These are phyloP conservation scores for Salmo trutta DNA, from an alignment of 2,797 vertebrate genomes.

Conservation along the genomic window DNA sequence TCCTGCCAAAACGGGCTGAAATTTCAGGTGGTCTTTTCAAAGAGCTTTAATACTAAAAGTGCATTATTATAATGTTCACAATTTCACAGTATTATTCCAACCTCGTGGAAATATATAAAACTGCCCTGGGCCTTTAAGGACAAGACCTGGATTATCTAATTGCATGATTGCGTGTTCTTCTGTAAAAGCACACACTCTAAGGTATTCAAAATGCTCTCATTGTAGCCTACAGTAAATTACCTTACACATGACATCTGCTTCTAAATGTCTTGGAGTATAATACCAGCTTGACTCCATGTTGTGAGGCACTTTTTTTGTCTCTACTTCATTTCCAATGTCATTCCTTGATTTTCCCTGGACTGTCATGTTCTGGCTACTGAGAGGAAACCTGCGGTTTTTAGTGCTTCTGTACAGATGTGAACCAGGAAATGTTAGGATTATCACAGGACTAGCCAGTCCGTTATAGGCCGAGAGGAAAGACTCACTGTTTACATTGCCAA, in stretches of 20 bases:
- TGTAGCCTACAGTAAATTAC: neutral
- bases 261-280: neutral
- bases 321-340: neutral
- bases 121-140: neutral
- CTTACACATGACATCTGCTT: neutral
- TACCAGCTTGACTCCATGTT: neutral
- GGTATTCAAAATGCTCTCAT: neutral
- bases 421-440: conserved; percentile 39
- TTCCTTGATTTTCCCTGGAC: neutral
- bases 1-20: too few species aligned
- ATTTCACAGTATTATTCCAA: too few species aligned
- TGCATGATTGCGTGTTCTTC: neutral
- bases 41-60: too few species aligned
- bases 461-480: conserved; percentile 41
- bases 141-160: neutral
- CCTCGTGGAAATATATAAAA: too few species aligned
- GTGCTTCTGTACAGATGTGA: conserved; percentile 25
- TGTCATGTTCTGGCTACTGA: conserved; percentile 15
- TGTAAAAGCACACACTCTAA: neutral
- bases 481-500: conserved; percentile 48
- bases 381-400: conserved; percentile 25
- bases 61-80: too few species aligned
- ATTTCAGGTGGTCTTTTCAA: too few species aligned
- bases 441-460: conserved; percentile 41
- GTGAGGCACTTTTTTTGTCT: neutral